Conservation (phyloP, 2,888 invertebrate genomes). For the Flexamia atlantica region DNA sequence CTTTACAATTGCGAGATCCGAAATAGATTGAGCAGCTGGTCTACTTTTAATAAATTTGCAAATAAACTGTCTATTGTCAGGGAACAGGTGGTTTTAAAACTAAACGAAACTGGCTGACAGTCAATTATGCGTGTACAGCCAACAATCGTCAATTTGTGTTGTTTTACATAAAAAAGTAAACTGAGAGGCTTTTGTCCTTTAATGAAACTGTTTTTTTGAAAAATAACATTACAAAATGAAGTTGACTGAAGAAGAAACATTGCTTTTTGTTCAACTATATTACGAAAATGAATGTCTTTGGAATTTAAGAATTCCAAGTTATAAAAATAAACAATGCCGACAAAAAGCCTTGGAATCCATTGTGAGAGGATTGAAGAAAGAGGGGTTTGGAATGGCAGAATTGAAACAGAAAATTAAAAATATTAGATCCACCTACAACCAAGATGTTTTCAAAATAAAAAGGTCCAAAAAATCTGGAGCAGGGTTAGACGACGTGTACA, state of each 20-base stretch:
- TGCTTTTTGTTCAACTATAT: slow-evolving; percentile 77
- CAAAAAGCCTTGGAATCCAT: slow-evolving; percentile 65
- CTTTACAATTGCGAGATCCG: too few relatives aligned
- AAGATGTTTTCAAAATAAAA: slow-evolving; percentile 76
- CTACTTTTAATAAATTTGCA: too few relatives aligned
- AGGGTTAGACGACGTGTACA: slow-evolving; percentile 55
- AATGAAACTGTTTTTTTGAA: too few relatives aligned
- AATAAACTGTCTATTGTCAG: too few relatives aligned
- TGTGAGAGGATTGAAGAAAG: slow-evolving; percentile 72
- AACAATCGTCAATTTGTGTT: too few relatives aligned
- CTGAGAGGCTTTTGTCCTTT: too few relatives aligned
- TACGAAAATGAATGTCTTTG: slow-evolving; percentile 77
- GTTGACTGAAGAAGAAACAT: slow-evolving; percentile 76
- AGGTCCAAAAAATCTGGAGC: slow-evolving; percentile 59
- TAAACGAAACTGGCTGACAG: too few relatives aligned
- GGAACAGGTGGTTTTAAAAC: too few relatives aligned
- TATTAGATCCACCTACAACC: slow-evolving; percentile 76
- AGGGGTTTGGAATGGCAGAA: slow-evolving; percentile 74
- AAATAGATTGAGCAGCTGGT: too few relatives aligned
- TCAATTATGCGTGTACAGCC: too few relatives aligned
- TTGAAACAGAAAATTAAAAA: slow-evolving; percentile 77
- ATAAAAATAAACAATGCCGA: neutral
- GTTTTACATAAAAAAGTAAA: too few relatives aligned
- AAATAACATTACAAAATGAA: slow-evolving; percentile 68
- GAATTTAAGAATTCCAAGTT: slow-evolving; percentile 72